Evolutionary conservation across 2,888 invertebrate genomes (phyloP).

Genomic region (Drosophila subsilvestris): DNA sequence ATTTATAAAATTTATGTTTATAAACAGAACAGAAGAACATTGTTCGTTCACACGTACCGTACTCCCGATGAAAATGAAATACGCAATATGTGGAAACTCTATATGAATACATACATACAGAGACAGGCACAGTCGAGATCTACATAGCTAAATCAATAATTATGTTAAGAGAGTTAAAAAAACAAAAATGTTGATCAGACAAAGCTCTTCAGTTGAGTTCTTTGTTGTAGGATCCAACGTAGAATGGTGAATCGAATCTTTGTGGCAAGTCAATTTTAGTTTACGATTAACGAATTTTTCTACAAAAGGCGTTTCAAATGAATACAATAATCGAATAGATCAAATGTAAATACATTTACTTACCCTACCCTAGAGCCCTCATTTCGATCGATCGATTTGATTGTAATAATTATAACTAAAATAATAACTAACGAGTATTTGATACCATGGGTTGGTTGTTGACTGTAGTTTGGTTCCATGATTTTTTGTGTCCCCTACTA

Average conservation of each 20-base stretch:
- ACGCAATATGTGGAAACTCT: constrained; percentile 4
- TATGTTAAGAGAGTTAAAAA: constrained; percentile 33
- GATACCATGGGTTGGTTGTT: constrained; percentile 53
- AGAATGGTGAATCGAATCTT: constrained; percentile 18
- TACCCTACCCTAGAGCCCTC: constrained; percentile 8
- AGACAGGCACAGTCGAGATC: constrained; percentile 7
- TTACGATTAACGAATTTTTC: constrained; percentile 59
- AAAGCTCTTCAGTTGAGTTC: constrained; percentile 5
- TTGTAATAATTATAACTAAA: constrained; percentile 26
- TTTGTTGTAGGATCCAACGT: constrained; percentile 5
- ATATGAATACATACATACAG: constrained; percentile 1
- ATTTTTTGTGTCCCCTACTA: constrained; percentile 35
- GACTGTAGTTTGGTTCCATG: constrained; percentile 43
- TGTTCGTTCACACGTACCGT: constrained; percentile 13
- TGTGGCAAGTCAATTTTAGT: constrained; percentile 48
- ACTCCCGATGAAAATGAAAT: constrained; percentile 12
- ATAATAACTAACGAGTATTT: constrained; percentile 40
- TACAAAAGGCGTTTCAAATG: constrained; percentile 61
- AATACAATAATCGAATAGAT: constrained; percentile 64
- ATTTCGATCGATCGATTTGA: constrained; percentile 2
- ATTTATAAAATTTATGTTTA: constrained; percentile 63
- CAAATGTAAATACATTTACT: constrained; percentile 33
- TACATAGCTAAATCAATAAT: constrained; percentile 49
- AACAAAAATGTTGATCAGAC: constrained; percentile 38
- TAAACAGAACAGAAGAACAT: constrained; percentile 27